Conservation (phyloP, 2,888 invertebrate species). For the Invenusta paracnida region DNA sequence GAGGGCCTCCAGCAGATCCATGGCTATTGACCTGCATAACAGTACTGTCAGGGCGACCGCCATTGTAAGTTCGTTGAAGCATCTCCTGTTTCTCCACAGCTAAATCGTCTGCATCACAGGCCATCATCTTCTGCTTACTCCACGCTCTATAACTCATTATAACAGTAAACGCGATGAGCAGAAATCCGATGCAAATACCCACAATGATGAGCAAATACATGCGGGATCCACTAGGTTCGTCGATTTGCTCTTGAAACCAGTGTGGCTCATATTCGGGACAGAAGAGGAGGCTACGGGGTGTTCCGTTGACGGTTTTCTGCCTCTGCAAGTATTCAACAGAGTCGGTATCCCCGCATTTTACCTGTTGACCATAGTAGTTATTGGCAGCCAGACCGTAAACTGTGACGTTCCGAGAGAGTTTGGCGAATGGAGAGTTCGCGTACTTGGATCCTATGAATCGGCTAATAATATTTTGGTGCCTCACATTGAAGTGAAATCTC, state of each 20-base stretch:
- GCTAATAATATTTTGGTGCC: background rate
- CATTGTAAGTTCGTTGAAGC: background rate
- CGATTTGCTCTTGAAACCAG: background rate
- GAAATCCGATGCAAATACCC: constrained; percentile 35
- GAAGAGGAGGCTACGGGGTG: background rate
- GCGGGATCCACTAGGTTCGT: constrained; percentile 24
- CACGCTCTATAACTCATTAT: constrained; percentile 40
- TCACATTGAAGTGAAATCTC: background rate
- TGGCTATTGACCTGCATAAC: no score
- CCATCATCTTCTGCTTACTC: constrained; percentile 38
- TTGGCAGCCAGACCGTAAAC: background rate
- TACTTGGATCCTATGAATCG: background rate
- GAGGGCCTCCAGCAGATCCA: background rate
- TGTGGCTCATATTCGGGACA: background rate
- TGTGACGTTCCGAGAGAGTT: background rate
- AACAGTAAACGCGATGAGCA: constrained; percentile 36
- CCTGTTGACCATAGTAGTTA: background rate
- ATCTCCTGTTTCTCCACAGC: constrained; percentile 38
- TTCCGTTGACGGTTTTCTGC: background rate
- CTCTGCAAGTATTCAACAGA: background rate
- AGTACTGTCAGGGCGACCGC: background rate
- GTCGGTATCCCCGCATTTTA: background rate
- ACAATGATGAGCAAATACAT: constrained; percentile 37
- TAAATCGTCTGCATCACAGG: background rate
- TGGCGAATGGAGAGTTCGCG: background rate